Evolutionary conservation across 1,140 invertebrate genomes (phyloP).

Genomic region (Trigoniulus corallinus): DNA sequence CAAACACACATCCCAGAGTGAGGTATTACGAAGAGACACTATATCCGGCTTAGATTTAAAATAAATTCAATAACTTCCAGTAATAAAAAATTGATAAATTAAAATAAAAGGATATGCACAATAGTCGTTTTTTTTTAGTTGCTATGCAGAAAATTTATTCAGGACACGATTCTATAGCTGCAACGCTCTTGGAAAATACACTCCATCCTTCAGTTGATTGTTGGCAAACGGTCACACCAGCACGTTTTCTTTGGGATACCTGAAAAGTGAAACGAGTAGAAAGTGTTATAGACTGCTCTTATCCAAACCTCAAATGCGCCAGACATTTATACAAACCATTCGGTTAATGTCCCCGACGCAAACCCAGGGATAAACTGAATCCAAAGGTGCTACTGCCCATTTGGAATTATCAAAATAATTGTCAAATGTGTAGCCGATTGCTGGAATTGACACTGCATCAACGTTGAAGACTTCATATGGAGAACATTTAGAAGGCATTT

Average conservation of each 20-base stretch:
- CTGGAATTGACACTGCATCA: conserved; percentile 33
- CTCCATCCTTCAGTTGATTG: neutral
- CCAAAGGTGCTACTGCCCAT: conserved; percentile 60
- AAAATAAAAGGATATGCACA: too few species aligned
- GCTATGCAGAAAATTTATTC: too few species aligned
- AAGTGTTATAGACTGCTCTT: too few species aligned
- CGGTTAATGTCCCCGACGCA: conserved; percentile 89
- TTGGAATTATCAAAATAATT: conserved; percentile 75
- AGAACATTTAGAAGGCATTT: conserved; percentile 46
- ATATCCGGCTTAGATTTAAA: too few species aligned
- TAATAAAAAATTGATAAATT: too few species aligned
- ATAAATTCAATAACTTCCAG: too few species aligned
- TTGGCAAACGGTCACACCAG: neutral
- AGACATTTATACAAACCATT: too few species aligned
- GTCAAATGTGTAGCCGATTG: conserved; percentile 37
- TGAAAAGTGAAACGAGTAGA: too few species aligned
- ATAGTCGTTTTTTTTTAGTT: too few species aligned
- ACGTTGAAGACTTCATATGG: conserved; percentile 48
- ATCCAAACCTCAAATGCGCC: too few species aligned
- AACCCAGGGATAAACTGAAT: conserved; percentile 41
- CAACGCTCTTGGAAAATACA: neutral
- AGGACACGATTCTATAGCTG: neutral
- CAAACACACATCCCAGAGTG: too few species aligned
- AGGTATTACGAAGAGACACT: too few species aligned
- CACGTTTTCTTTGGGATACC: neutral